Evolutionary conservation across 92 coral and sea anemone species (phyloP), one percentile per base, ranked within the genome.

Genomic region (Phenganax stokvisi): DNA sequence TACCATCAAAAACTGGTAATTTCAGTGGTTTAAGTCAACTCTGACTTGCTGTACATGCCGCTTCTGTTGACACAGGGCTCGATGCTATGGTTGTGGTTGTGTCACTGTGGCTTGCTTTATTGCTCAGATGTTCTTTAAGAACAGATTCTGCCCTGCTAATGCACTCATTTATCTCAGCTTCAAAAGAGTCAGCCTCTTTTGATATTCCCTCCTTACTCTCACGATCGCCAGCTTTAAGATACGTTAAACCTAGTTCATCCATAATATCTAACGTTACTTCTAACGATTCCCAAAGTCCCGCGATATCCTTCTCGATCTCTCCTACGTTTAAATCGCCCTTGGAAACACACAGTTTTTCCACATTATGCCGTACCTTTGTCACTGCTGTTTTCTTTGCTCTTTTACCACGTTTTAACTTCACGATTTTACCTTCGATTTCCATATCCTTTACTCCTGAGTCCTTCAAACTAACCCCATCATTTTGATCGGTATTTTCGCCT

Each of bases 1-100:
- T 81, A 9, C 85, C 92, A 31, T 62, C 57, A 62, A 83, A 86
- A 11, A 10, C 15, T 1, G 87, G 86, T 6, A 89, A 85, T 53
- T 83, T 59, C 9, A 89, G 54, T 25, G 84, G 85, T 56, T 83
- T 84, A 27, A 82, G 73, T 51, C 67, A 25, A 61, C 8, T 17
- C n/a, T 61, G 67, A 13, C 27, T 7, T 12, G 27, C 67, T 12
- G 15, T 61, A 13, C n/a, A 17, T 12, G 12, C 28, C 6, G 67
- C 6, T 17, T 12, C 25, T 15, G 8, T 7, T 61, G n/a, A 28
- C 28, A 61, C 67, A 61, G 67, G 67, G 15, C 13, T 58, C 7
- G 15, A 12, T 15, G 11, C 20, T 7, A 17, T 61, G 28, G 8
- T 12, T 13, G 67, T 61, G 11, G 31, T 51, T 69, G 16, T 31